Percentiles rank a stretch among this genome's conserved stretches.
Evolutionary conservation across 2,888 invertebrate species (phyloP).

Genomic region (Nymphalis urticae): DNA sequence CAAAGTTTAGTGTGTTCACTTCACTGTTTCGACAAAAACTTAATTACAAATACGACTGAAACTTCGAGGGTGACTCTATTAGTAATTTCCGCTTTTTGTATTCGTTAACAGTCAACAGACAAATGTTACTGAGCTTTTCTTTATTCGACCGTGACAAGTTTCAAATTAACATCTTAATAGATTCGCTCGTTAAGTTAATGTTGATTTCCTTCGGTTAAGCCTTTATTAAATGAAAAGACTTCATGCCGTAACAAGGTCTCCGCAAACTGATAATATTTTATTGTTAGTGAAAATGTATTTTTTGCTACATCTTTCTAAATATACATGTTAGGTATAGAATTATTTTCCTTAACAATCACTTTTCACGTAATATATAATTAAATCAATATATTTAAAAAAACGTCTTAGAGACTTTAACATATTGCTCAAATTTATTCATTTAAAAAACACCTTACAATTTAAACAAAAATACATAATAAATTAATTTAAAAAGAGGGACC

Average conservation of each 20-base stretch:
- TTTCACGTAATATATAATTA: too few species aligned
- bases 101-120: slow-evolving; percentile 38
- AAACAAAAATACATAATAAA: too few species aligned
- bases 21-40: slow-evolving; percentile 33
- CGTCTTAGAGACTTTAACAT: too few species aligned
- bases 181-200: neutral
- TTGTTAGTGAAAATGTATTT: neutral
- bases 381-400: too few species aligned
- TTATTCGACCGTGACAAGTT: neutral
- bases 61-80: slow-evolving; percentile 24
- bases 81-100: slow-evolving; percentile 55
- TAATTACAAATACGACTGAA: slow-evolving; percentile 50
- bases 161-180: slow-evolving; percentile 11
- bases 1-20: neutral
- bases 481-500: too few species aligned
- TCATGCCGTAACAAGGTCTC: neutral
- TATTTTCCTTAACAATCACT: too few species aligned
- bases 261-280: neutral
- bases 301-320: too few species aligned
- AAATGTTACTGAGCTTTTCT: slow-evolving; percentile 40
- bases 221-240: neutral
- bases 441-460: too few species aligned
- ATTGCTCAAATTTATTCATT: too few species aligned
- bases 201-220: neutral
- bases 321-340: too few species aligned